Conservation (phyloP, 2,888 invertebrate species). For the Perithous albicinctus region DNA sequence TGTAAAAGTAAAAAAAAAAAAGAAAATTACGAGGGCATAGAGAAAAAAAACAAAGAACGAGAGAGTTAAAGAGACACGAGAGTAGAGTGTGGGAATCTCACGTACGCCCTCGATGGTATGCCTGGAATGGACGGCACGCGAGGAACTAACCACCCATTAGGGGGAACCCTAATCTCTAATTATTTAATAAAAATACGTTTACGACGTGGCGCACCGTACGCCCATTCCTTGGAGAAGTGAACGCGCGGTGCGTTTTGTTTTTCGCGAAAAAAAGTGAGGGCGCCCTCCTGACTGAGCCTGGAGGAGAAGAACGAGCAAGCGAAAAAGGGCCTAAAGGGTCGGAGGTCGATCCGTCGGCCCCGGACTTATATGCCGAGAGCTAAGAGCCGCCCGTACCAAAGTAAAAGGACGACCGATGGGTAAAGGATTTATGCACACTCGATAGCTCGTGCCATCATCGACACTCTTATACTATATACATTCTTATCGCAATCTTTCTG, state of each 20-base stretch:
- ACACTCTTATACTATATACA: constrained; percentile 41
- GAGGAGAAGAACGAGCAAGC: constrained; percentile 70
- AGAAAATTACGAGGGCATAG: constrained; percentile 52
- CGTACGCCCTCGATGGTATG: constrained; percentile 82
- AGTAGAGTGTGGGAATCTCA: constrained; percentile 83
- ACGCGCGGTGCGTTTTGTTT: constrained; percentile 58
- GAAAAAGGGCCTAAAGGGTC: constrained; percentile 77
- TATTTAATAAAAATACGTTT: constrained; percentile 85
- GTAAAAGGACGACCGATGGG: constrained; percentile 50
- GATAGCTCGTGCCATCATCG: constrained; percentile 67
- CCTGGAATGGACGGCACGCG: constrained; percentile 84
- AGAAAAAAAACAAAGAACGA: constrained; percentile 21
- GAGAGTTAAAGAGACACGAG: constrained; percentile 71
- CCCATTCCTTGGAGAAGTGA: constrained; percentile 74
- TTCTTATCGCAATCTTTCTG: constrained; percentile 33
- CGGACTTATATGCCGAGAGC: constrained; percentile 44
- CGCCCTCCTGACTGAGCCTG: constrained; percentile 42
- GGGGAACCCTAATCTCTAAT: constrained; percentile 83
- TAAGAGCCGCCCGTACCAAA: constrained; percentile 29
- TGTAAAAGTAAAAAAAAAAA: background rate
- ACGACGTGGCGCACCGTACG: constrained; percentile 84
- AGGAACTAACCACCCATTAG: constrained; percentile 83
- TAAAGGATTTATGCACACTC: constrained; percentile 60
- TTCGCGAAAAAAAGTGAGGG: constrained; percentile 57
- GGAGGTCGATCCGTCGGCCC: constrained; percentile 79